phyloP scores from a whole-genome alignment of 2,113 vertebrate genomes.

The Platichthys flesus region DNA sequence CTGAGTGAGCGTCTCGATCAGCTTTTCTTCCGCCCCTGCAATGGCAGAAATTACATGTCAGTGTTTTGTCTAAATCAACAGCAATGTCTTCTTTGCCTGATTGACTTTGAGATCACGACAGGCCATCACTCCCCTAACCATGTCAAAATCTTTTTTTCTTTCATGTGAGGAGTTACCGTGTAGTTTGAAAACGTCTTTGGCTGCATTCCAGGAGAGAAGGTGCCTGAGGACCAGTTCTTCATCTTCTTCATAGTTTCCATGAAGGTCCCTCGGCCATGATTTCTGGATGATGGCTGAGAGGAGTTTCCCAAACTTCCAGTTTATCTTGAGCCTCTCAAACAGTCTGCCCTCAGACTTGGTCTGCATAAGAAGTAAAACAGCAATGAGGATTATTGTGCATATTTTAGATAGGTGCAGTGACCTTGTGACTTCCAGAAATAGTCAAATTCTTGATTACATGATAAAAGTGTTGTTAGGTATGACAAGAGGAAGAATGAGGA shows the following conservation, averaged over 20 bases:
- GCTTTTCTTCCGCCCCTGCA: conserved; percentile 77
- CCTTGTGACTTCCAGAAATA: too few relatives aligned
- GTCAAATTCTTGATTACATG: too few relatives aligned
- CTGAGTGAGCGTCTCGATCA: conserved; percentile 76
- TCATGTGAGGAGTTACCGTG: conserved; percentile 73
- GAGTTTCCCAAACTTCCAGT: conserved; percentile 83
- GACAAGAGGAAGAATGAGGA: background rate
- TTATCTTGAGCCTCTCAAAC: conserved; percentile 56
- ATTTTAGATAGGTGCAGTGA: background rate
- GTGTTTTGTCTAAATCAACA: too few relatives aligned
- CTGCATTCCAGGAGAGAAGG: conserved; percentile 85
- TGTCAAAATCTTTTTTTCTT: background rate
- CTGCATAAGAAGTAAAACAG: conserved; percentile 55
- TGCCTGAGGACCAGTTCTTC: conserved; percentile 82
- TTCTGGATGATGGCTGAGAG: conserved; percentile 88
- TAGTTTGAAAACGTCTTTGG: conserved; percentile 84
- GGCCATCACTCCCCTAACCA: too few relatives aligned
- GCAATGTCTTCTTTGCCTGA: too few relatives aligned
- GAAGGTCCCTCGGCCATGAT: conserved; percentile 84
- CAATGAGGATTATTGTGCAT: background rate
- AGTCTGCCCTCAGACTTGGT: conserved; percentile 75
- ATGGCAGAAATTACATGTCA: conserved; percentile 17
- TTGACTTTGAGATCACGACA: too few relatives aligned
- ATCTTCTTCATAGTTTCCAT: conserved; percentile 20
- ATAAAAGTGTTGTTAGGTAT: background rate